A percentile compares a stretch with the other conserved stretches of the same genome.
phyloP scores from a whole-genome alignment of 2,113 vertebrate species.

The Mesembrinibis cayennensis region DNA sequence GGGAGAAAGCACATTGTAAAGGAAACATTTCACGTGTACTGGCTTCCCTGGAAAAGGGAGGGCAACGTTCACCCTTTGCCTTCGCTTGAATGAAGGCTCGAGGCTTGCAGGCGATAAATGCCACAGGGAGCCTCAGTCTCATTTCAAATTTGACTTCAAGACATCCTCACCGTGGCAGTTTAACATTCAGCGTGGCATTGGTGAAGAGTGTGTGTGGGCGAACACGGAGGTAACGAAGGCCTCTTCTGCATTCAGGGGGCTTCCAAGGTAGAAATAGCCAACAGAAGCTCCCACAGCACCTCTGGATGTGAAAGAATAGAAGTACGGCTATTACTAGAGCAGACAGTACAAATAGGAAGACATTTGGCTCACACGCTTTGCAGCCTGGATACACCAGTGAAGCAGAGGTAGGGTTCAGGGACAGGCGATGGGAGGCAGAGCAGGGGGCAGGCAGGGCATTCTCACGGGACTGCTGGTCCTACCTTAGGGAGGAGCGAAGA shows the following conservation, averaged over 20 bases:
- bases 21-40: not conserved
- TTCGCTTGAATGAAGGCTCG: accelerated
- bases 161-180: not conserved
- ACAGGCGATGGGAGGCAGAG: accelerated
- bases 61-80: no score
- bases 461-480: not conserved
- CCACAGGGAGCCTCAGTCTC: not conserved
- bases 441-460: not conserved
- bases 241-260: not conserved
- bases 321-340: not conserved
- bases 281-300: not conserved
- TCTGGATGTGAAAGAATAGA: not conserved
- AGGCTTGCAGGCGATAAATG: not conserved
- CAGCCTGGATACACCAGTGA: accelerated
- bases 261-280: not conserved
- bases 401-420: accelerated
- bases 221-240: not conserved
- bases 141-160: accelerated
- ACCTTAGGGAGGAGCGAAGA: not conserved
- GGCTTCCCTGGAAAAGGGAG: not conserved
- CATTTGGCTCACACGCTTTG: accelerated
- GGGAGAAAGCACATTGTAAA: not conserved
- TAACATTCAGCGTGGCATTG: accelerated
- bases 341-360: accelerated
- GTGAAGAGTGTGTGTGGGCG: not conserved